Evolutionary conservation across 2,888 invertebrate genomes (phyloP), one percentile per base, ranked within the genome.

Genomic region (Morpho helenor): DNA sequence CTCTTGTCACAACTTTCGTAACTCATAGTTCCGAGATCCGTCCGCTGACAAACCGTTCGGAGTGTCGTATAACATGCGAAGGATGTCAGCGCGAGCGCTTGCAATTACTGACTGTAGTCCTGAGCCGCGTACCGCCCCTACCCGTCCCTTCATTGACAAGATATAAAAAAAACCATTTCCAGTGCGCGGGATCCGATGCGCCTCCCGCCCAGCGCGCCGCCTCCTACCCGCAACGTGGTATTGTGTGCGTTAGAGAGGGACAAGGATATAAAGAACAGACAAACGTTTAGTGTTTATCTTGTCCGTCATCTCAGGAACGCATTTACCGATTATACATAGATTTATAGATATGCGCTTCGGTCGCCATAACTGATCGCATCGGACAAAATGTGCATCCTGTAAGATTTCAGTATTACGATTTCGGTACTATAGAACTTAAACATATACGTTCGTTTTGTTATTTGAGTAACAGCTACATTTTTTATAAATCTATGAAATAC

Each of bases 61-160:
- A 62, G 58, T 61, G 57, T 69, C 65, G 69, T 66, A 66, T 69
- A 74, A 68, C 77, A 82, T 76, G 77, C 68, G 76, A 74, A 74
- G 74, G 65, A 68, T 74, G 67, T 72, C 65, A 69, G 74, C 80
- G 80, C 83, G 74, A 72, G 68, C 79, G 75, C 74, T 76, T 79
- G 79, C 79, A 77, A 71, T 69, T 64, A 67, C 71, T 66, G 71
- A 81, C 78, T 79, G 79, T 60, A 58, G 49, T 77, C 81, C 80
- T 79, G 79, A 73, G 77, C 65, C 68, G 59, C 72, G 75, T 73
- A 70, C 84, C 84, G 86, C 87, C 87, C 84, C 85, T 77, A 77
- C 79, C 80, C 84, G 84, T 82, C 82, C 85, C 84, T 88, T 87
- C 87, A 84, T 86, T 88, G 87, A 89, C 87, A 86, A 87, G 84